Evolutionary conservation across 1,140 invertebrate genomes (phyloP).

Genomic region (Lasioglossum baleicum): DNA sequence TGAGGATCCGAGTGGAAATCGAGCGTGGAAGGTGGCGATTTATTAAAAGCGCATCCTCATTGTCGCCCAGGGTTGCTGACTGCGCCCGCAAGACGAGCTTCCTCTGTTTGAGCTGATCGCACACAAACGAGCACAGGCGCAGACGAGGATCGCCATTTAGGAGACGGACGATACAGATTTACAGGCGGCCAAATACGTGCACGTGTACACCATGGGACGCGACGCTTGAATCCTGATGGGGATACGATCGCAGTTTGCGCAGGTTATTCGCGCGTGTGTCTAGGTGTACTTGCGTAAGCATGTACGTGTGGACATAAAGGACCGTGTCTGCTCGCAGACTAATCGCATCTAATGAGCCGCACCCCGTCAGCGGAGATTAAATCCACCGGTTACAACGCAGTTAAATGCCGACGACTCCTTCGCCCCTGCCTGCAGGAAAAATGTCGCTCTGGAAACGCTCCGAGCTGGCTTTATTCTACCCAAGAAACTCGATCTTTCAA

Average conservation of each 20-base stretch:
- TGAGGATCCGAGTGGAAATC: conserved; percentile 56
- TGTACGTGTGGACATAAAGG: conserved; percentile 51
- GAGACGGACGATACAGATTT: conserved; percentile 16
- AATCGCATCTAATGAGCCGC: conserved; percentile 72
- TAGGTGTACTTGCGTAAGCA: conserved; percentile 30
- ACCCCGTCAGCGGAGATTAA: conserved; percentile 65
- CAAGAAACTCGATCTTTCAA: no score
- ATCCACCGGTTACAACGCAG: conserved; percentile 56
- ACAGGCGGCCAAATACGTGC: conserved; percentile 15
- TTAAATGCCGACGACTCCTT: conserved; percentile 8
- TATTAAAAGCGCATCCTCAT: conserved; percentile 77
- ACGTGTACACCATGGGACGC: conserved; percentile 30
- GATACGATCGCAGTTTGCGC: conserved; percentile 43
- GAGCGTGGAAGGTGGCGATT: conserved; percentile 70
- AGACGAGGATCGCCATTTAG: background rate
- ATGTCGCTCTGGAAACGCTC: no score
- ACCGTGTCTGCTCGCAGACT: conserved; percentile 60
- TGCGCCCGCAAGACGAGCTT: conserved; percentile 53
- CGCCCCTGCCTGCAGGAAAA: no score
- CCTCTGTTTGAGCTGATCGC: background rate
- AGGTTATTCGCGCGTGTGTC: conserved; percentile 39
- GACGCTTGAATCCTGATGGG: conserved; percentile 57
- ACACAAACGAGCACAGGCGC: conserved; percentile 3
- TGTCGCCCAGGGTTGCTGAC: conserved; percentile 70
- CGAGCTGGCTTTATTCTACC: no score